These are phyloP conservation scores for Silurus aristotelis DNA, from an alignment of 2,797 vertebrate genomes.

Conservation along the genomic window DNA sequence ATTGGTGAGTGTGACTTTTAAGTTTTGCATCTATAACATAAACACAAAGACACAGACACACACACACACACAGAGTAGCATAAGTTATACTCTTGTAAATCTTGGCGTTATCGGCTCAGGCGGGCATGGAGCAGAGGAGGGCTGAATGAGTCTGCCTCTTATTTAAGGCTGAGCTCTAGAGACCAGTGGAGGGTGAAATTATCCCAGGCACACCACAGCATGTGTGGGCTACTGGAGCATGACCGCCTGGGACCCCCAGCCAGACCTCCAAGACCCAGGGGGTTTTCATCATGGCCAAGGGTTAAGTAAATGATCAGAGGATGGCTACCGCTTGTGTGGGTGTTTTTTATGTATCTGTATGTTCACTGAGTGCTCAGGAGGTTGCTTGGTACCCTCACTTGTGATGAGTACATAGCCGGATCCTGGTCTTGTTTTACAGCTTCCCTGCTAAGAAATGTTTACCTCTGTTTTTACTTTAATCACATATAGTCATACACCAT, in stretches of 20 bases:
- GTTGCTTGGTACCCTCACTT: constrained; percentile 5
- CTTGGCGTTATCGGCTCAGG: constrained; percentile 64
- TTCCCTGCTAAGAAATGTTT: constrained; percentile 2
- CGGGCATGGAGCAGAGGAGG: constrained; percentile 60
- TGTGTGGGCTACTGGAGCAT: constrained; percentile 67
- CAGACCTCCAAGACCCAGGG: constrained; percentile 41
- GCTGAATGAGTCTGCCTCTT: constrained; percentile 68
- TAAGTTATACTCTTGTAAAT: constrained; percentile 65
- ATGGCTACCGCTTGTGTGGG: constrained; percentile 45
- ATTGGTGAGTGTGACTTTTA: constrained; percentile 19
- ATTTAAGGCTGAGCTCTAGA: constrained; percentile 69
- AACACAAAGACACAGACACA: constrained; percentile 22
- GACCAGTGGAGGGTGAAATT: constrained; percentile 78
- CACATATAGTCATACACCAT: neutral
- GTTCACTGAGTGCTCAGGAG: constrained; percentile 8
- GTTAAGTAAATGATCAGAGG: constrained; percentile 48
- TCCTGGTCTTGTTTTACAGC: neutral
- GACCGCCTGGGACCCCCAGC: constrained; percentile 55
- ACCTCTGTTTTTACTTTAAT: constrained; percentile 22
- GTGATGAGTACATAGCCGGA: neutral
- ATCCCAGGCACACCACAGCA: constrained; percentile 72
- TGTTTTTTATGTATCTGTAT: constrained; percentile 44
- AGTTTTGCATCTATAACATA: constrained; percentile 17
- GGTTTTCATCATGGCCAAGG: constrained; percentile 47
- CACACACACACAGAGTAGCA: constrained; percentile 27